Base-by-base conservation (phyloP, 2,888 invertebrate genomes). In the Hypomecis punctinalis region DNA sequence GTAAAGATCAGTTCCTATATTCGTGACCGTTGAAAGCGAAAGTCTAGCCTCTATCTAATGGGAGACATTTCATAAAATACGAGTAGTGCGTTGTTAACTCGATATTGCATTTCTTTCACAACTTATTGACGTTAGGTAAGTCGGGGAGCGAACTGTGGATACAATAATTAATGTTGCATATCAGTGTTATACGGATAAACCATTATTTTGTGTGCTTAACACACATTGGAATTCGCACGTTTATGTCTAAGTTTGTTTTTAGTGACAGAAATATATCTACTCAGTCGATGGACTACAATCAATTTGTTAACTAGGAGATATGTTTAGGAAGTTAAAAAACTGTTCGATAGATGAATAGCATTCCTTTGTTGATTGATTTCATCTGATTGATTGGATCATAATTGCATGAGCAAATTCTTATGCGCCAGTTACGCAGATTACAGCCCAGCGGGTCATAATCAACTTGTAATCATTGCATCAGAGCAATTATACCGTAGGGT, bases 381-480 rank as follows among this genome's bases (percentile, higher is more conserved):
- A 52, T 59, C 51, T 60, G 35, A 71, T 53, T 66, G 57, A 70
- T 57, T 63, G 60, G 61, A 57, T 68, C 59, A 56, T 61, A 48
- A 59, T 70, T 72, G 68, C 74, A 68, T 72, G 72, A 66, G 57
- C 36, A 65, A 53, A 63, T 70, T 67, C 59, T 70, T 71, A 53
- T 63, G 62, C 58, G 59, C 56, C 47, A 67, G 69, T 75, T 72
- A 71, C 67, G 66, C 59, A 72, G 66, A 76, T 71, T 70, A 69
- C 67, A 62, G 43, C 67, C 47, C 46, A 49, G 10, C 36, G 40
- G 49, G 53, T 36, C 63, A 73, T 80, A 80, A 78, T 73, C 62
- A 74, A 66, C 71, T 61, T 64, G 73, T 72, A 70, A 70, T 53
- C 69, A 71, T 78, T 82, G 73, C 73, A 67, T 74, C 74, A 77